Evolutionary conservation across 1,140 invertebrate species (phyloP).

Genomic region (Zaprionus inermis): DNA sequence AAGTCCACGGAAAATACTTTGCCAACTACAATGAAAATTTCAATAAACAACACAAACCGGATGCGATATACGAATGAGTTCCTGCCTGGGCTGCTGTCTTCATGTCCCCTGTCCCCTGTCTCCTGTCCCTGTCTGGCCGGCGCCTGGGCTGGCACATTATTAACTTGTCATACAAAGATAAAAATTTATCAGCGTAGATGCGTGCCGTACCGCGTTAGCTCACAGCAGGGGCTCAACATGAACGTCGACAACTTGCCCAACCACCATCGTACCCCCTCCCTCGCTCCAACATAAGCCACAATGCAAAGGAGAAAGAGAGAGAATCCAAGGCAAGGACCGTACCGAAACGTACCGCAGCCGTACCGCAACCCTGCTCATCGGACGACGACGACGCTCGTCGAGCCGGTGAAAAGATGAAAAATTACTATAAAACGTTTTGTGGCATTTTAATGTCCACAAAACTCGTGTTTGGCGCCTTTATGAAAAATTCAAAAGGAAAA

Average conservation of each 20-base stretch:
- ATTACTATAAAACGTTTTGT: slow-evolving; percentile 84
- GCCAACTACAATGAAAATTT: slow-evolving; percentile 57
- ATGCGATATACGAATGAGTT: slow-evolving; percentile 17
- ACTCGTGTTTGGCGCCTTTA: slow-evolving; percentile 56
- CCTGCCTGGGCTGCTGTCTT: neutral
- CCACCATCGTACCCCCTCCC: neutral
- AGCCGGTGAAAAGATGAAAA: slow-evolving; percentile 76
- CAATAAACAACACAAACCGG: slow-evolving; percentile 60
- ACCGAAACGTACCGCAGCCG: neutral
- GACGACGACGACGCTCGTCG: slow-evolving; percentile 15
- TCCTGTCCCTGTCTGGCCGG: slow-evolving; percentile 14
- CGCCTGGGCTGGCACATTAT: slow-evolving; percentile 79
- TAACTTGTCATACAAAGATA: slow-evolving; percentile 83
- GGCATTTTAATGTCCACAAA: slow-evolving; percentile 81
- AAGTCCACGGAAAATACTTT: slow-evolving; percentile 59
- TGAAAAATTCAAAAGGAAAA: slow-evolving; percentile 76
- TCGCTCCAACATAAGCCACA: neutral
- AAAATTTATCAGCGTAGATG: slow-evolving; percentile 76
- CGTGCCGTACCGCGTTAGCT: slow-evolving; percentile 57
- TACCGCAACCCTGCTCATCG: neutral
- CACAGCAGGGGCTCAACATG: slow-evolving; percentile 74
- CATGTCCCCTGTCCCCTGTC: neutral
- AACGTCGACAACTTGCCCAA: slow-evolving; percentile 52
- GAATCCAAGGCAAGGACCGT: neutral
- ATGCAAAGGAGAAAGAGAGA: neutral